Evolutionary conservation across 2,797 vertebrate species (phyloP).

Genomic region (Takifugu ocellatus): DNA sequence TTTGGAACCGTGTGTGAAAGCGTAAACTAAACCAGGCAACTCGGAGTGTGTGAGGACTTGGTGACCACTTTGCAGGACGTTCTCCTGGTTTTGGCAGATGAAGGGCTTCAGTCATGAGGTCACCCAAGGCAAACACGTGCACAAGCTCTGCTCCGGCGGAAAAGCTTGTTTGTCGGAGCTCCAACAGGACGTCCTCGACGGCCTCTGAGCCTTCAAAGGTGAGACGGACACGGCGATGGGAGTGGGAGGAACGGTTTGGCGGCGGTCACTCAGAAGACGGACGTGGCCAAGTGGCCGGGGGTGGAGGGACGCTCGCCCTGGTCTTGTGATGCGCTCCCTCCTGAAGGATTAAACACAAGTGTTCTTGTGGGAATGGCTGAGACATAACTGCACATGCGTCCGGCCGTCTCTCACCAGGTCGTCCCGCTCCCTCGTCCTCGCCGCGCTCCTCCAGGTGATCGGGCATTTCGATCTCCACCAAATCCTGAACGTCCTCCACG

Average conservation of each 20-base stretch:
- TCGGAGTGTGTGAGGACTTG: constrained; percentile 24
- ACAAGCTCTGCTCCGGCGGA: constrained; percentile 57
- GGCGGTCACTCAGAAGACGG: constrained; percentile 43
- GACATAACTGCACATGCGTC: neutral
- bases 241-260: constrained; percentile 23
- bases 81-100: neutral
- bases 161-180: constrained; percentile 70
- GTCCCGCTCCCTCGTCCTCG: constrained; percentile 40
- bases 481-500: constrained; percentile 52
- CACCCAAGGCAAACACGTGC: constrained; percentile 62
- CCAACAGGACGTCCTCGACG: constrained; percentile 42
- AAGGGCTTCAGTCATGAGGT: constrained; percentile 23
- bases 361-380: neutral
- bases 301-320: constrained; percentile 41
- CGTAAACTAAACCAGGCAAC: constrained; percentile 57
- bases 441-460: constrained; percentile 42
- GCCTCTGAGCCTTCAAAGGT: constrained; percentile 28
- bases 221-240: constrained; percentile 29
- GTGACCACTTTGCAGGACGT: neutral
- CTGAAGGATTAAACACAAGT: constrained; percentile 33
- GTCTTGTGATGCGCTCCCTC: constrained; percentile 42
- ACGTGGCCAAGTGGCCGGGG: constrained; percentile 42
- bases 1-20: constrained; percentile 32
- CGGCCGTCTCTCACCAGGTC: constrained; percentile 40
- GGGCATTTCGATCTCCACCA: constrained; percentile 46